Conservation (phyloP, 2,797 vertebrate genomes). For the Pampus argenteus region DNA sequence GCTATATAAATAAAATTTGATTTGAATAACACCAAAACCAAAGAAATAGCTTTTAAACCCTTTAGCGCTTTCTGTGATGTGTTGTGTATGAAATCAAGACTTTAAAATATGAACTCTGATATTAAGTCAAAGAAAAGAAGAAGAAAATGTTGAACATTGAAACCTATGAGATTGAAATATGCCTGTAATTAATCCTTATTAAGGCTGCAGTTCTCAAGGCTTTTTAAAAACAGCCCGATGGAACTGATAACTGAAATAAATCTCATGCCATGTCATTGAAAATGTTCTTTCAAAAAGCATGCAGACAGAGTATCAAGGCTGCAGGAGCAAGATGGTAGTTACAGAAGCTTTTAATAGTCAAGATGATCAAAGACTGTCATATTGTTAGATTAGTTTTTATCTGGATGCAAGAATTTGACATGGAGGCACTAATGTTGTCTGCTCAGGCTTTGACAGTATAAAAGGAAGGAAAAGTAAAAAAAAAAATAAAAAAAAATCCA, state of each 20-base stretch:
- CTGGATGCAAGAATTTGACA: neutral
- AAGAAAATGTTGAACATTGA: too few species aligned
- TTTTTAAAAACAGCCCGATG: too few species aligned
- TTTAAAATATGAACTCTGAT: neutral
- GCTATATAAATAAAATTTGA: too few species aligned
- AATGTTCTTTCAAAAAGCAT: too few species aligned
- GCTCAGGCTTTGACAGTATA: neutral
- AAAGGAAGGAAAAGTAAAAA: neutral
- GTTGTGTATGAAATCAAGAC: neutral
- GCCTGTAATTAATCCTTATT: neutral
- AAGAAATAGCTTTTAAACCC: neutral
- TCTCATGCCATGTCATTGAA: neutral
- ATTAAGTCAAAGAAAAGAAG: too few species aligned
- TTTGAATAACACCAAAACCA: neutral
- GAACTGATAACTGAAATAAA: neutral
- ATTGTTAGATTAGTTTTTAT: neutral
- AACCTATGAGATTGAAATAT: too few species aligned
- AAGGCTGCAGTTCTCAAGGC: neutral
- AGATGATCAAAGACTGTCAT: constrained; percentile 10
- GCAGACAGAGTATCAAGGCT: neutral
- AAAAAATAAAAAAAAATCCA: neutral
- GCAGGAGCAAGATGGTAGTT: neutral
- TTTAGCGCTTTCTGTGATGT: neutral
- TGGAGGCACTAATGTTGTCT: constrained; percentile 2
- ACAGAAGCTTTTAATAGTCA: neutral